Percentiles rank a stretch among this genome's conserved stretches.
phyloP scores from a whole-genome alignment of 2,797 vertebrate genomes.

The Lerista edwardsae region DNA sequence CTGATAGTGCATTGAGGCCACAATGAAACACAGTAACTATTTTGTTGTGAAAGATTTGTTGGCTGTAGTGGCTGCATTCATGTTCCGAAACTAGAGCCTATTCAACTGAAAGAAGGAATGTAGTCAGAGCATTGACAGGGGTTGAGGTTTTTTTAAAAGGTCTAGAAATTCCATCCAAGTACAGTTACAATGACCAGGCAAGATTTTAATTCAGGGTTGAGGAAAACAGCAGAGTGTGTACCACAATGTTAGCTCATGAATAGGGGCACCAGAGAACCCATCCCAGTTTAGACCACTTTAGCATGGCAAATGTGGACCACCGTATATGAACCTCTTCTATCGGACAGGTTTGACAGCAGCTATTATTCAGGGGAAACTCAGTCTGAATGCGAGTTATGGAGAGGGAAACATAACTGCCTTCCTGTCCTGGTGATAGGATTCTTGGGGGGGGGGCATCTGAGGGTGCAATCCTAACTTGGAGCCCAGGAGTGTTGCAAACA shows the following conservation, averaged over 20 bases:
- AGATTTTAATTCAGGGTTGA: slow-evolving; percentile 43
- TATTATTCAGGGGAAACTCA: too few relatives aligned
- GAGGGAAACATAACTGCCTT: too few relatives aligned
- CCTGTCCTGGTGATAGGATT: too few relatives aligned
- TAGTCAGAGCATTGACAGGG: neutral
- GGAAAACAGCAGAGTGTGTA: slow-evolving; percentile 45
- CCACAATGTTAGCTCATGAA: slow-evolving; percentile 42
- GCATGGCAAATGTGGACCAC: too few relatives aligned
- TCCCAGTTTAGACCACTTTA: neutral
- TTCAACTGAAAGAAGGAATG: slow-evolving; percentile 46
- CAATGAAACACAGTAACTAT: slow-evolving; percentile 36
- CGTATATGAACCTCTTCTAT: too few relatives aligned
- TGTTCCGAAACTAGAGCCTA: slow-evolving; percentile 44
- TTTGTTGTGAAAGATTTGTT: slow-evolving; percentile 32
- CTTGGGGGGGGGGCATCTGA: too few relatives aligned
- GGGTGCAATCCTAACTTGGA: too few relatives aligned
- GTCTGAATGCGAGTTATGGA: too few relatives aligned
- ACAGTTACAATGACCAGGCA: slow-evolving; percentile 46
- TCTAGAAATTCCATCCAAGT: slow-evolving; percentile 18
- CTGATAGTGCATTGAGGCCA: neutral
- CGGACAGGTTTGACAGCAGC: too few relatives aligned
- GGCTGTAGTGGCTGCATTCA: neutral
- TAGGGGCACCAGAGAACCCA: neutral
- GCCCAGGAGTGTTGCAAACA: too few relatives aligned
- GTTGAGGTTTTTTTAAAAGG: neutral